Evolutionary conservation across 2,113 vertebrate species (phyloP).

Genomic region (Tringa solitaria): DNA sequence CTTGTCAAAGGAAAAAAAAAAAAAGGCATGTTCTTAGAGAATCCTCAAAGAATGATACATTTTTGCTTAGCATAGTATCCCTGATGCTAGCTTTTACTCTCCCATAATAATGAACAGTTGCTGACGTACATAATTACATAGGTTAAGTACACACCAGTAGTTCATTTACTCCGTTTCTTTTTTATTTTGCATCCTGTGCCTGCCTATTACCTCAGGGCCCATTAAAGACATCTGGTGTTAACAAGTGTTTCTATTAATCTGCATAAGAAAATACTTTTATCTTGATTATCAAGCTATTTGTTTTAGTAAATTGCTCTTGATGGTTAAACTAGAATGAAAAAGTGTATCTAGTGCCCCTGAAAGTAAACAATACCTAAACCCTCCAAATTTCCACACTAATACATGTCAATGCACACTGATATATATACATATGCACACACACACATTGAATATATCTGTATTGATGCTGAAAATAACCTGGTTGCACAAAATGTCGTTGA

Average conservation of each 20-base stretch:
- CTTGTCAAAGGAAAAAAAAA: not conserved
- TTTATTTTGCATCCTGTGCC: not conserved
- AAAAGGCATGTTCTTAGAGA: not conserved
- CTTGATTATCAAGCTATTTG: not conserved
- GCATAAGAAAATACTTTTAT: not conserved
- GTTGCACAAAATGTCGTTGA: no score
- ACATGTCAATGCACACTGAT: not conserved
- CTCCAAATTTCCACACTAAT: no score
- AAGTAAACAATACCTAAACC: not conserved
- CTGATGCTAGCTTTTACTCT: not conserved
- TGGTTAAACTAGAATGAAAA: not conserved
- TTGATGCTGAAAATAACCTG: not conserved
- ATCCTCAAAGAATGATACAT: not conserved
- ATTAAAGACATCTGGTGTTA: not conserved
- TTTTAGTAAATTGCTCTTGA: not conserved
- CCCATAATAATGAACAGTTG: not conserved
- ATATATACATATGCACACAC: no score
- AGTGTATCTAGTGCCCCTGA: not conserved
- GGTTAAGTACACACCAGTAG: not conserved
- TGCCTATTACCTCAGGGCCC: not conserved
- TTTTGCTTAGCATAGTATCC: not conserved
- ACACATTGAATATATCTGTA: not conserved
- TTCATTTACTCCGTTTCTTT: not conserved
- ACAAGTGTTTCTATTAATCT: not conserved
- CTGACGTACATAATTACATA: not conserved